Evolutionary conservation across 2,113 vertebrate genomes (phyloP), one percentile per base, ranked within the genome.

Genomic region (Corythornis vintsioides): DNA sequence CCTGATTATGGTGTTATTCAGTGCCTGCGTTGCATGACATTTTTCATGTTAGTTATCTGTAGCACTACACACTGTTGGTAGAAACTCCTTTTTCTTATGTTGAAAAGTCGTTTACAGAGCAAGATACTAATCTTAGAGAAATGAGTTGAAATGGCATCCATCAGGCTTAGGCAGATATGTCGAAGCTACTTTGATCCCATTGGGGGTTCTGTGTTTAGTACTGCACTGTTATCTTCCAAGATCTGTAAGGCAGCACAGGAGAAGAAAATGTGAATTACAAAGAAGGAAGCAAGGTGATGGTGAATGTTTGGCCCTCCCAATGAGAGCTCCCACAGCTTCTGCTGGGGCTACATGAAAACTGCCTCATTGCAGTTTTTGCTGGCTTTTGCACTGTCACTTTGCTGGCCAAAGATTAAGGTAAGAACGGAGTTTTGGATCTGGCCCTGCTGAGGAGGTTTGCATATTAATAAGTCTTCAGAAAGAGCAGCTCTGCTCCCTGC

Each of bases 1-100:
- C 71, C 61, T 88, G 91, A 96, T 96, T 92, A 89, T 95, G 96
- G 94, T 96, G 67, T 92, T 88, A 77, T 89, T 93, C 12, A 7
- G n/a, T 74, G 79, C 81, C 80, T 93, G 83, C 5, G 0, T 60
- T 88, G 53, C 57, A 15, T 88, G 69, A n/a, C 80, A 90, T 96
- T 94, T 86, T 93, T 96, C 70, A 64, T 81, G 82, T 94, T 90
- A 21, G 60, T 93, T 97, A 86, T 94, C 94, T 90, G 74, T 59
- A 87, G 92, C 10, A 13, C 84, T 92, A 35, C 87, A 70, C 55
- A 19, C 48, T 86, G 61, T 50, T 83, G 57, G 43, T 31, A 21
- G 45, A 83, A 87, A 60, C 53, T 52, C 48, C 48, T 85, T 95
- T 93, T 88, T 89, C 53, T 72, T 50, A 1, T 45, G 35, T 57